phyloP scores from a whole-genome alignment of 2,113 vertebrate species.

The Microcebus griseorufus region DNA sequence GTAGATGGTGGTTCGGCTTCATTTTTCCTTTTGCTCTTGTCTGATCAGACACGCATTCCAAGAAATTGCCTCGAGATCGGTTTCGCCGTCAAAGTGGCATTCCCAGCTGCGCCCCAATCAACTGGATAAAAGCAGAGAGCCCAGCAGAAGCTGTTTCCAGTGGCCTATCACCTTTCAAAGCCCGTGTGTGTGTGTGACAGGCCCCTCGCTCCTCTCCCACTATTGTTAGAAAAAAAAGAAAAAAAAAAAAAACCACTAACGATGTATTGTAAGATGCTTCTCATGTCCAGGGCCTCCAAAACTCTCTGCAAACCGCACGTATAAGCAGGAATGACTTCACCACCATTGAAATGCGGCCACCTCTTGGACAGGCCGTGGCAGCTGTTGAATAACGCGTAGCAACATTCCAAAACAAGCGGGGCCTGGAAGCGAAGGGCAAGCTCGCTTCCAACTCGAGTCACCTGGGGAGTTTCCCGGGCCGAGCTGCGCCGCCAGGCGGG shows the following conservation, averaged over 20 bases:
- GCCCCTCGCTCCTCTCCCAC: background rate
- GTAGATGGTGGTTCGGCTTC: background rate
- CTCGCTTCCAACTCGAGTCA: conserved; percentile 1
- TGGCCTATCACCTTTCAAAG: conserved; percentile 61
- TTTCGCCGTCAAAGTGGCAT: conserved; percentile 51
- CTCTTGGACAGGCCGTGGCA: conserved; percentile 16
- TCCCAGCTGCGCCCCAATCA: conserved; percentile 62
- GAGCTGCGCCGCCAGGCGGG: background rate
- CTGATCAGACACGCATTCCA: conserved; percentile 68
- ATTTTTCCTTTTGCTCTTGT: background rate
- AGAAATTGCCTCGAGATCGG: conserved; percentile 69
- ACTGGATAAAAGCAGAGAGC: conserved; percentile 12
- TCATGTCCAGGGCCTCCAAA: conserved; percentile 20
- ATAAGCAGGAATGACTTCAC: conserved; percentile 59
- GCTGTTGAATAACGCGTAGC: conserved; percentile 57
- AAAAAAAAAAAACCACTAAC: background rate
- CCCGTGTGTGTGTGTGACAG: background rate
- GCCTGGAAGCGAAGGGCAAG: background rate
- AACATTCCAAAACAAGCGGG: conserved; percentile 53
- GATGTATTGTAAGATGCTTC: conserved; percentile 59
- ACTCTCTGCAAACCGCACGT: conserved; percentile 24
- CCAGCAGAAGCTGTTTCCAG: conserved; percentile 45
- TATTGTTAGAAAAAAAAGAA: conserved; percentile 57
- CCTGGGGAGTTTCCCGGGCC: conserved; percentile 39
- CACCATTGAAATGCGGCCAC: conserved; percentile 42